Evolutionary conservation across 2,113 vertebrate species (phyloP).

Genomic region (Amblyornis subalaris): DNA sequence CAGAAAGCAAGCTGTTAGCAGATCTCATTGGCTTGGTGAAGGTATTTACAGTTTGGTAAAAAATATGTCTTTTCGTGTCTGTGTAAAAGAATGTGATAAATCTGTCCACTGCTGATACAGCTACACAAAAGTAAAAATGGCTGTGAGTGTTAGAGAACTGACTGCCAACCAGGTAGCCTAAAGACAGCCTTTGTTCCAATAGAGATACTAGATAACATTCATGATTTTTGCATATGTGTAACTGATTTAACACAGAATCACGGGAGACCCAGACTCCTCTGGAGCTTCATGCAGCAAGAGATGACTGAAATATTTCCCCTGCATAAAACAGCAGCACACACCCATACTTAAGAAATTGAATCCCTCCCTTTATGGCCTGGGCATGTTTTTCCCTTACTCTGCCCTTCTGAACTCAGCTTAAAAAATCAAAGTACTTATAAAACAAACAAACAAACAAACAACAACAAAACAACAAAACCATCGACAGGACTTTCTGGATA

Average conservation of each 20-base stretch:
- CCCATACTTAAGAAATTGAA: not conserved
- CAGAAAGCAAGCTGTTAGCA: not conserved
- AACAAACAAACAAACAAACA: not conserved
- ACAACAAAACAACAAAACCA: accelerated
- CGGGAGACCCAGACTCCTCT: not conserved
- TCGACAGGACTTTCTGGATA: not conserved
- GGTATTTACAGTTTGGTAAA: not conserved
- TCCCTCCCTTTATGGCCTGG: not conserved
- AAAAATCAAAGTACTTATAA: not conserved
- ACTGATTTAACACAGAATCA: not conserved
- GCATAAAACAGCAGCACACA: not conserved
- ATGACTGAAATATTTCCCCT: not conserved
- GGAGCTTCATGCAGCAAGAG: not conserved
- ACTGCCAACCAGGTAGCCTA: not conserved
- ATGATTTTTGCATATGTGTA: not conserved
- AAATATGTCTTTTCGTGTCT: not conserved
- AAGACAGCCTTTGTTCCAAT: not conserved
- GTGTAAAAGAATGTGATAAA: not conserved
- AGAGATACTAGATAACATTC: not conserved
- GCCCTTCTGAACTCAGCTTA: not conserved
- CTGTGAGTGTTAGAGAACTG: not conserved
- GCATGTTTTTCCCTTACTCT: not conserved
- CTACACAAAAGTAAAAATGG: not conserved
- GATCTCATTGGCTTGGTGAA: not conserved
- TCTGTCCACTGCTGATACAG: not conserved